phyloP scores from a whole-genome alignment of 2,888 invertebrate genomes.

The Drosophila merina region DNA sequence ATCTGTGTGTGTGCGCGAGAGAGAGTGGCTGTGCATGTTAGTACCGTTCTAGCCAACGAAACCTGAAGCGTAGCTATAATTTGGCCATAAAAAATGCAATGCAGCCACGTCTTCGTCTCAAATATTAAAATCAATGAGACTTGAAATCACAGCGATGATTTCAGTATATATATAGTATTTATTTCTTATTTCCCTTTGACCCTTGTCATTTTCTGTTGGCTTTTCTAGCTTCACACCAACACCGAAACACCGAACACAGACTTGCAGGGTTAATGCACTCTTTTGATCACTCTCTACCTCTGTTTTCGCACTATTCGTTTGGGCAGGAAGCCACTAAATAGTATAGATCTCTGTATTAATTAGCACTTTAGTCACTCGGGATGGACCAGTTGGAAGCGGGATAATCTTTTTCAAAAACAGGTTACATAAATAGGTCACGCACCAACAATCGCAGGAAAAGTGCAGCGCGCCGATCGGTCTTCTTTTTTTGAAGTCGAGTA shows the following conservation, averaged over 20 bases:
- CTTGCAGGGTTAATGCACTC: constrained; percentile 81
- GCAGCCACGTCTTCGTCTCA: constrained; percentile 71
- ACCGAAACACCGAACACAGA: constrained; percentile 33
- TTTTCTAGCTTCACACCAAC: constrained; percentile 58
- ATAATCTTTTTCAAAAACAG: constrained; percentile 72
- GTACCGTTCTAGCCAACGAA: constrained; percentile 76
- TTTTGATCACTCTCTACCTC: constrained; percentile 41
- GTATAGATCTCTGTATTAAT: constrained; percentile 54
- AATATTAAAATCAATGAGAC: constrained; percentile 31
- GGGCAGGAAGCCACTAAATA: constrained; percentile 43
- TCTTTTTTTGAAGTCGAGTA: constrained; percentile 11
- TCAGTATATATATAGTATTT: constrained; percentile 3
- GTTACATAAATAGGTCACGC: constrained; percentile 82
- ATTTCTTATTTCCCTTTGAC: constrained; percentile 32
- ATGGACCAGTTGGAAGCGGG: constrained; percentile 62
- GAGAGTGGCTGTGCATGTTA: constrained; percentile 56
- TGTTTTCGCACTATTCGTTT: constrained; percentile 34
- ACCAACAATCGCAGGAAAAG: constrained; percentile 63
- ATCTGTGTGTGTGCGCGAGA: constrained; percentile 23
- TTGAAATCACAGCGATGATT: constrained; percentile 9
- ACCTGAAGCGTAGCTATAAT: constrained; percentile 77
- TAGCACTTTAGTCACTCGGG: constrained; percentile 62
- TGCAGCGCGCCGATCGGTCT: constrained; percentile 65
- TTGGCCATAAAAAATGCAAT: constrained; percentile 64
- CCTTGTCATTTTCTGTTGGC: constrained; percentile 58